Evolutionary conservation across 2,888 invertebrate genomes (phyloP).

Genomic region (Scaptomyza cyrtandrae): DNA sequence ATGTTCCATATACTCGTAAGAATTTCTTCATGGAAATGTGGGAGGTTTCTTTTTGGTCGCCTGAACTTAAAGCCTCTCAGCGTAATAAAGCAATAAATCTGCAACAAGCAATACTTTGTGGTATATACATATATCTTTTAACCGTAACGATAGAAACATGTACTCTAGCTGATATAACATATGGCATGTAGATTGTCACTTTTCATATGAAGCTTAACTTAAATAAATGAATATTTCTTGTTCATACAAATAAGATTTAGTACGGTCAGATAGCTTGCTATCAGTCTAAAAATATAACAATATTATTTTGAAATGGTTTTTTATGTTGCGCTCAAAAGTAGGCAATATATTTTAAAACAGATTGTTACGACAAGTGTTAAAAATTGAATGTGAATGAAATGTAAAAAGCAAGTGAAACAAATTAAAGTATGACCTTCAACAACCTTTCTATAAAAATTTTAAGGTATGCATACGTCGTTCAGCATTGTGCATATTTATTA

Average conservation of each 20-base stretch:
- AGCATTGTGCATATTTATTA: neutral
- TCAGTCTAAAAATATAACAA: neutral
- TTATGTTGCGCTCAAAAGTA: neutral
- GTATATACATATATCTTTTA: neutral
- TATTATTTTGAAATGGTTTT: neutral
- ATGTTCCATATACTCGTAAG: constrained; percentile 28
- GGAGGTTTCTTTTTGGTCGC: constrained; percentile 31
- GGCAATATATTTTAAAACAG: neutral
- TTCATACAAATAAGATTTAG: neutral
- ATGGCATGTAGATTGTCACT: neutral
- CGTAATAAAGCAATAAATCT: constrained; percentile 70
- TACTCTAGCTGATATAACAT: neutral
- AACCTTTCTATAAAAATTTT: too few species aligned
- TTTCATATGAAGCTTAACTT: neutral
- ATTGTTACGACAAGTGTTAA: too few species aligned
- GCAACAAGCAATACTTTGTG: constrained; percentile 3
- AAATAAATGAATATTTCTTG: neutral
- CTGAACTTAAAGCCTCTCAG: constrained; percentile 29
- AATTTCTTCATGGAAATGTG: neutral
- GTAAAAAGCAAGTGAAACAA: neutral
- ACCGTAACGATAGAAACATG: neutral
- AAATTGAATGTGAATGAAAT: too few species aligned
- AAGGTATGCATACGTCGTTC: neutral
- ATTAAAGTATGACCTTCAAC: neutral
- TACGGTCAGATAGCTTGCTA: neutral